Evolutionary conservation across 2,888 invertebrate genomes (phyloP).

Genomic region (Drosophila mercatorum): DNA sequence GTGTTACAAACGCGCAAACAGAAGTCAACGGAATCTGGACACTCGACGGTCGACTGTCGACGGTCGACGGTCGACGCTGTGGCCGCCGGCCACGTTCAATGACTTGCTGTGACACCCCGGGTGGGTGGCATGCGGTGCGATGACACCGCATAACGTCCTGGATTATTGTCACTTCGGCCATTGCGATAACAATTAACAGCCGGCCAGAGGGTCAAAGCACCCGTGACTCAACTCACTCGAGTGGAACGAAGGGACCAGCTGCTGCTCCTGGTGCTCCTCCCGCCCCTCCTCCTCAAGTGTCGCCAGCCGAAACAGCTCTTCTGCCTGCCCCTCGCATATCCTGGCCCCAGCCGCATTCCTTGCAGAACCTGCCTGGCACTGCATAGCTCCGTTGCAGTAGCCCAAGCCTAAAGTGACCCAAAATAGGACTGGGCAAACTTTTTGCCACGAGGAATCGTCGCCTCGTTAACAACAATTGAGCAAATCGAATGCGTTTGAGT

Average conservation of each 20-base stretch:
- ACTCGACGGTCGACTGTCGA: too few relatives aligned
- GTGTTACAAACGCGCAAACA: background rate
- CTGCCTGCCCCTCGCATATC: background rate
- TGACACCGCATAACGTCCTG: conserved; percentile 6
- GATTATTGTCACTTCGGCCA: conserved; percentile 11
- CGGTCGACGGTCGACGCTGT: too few relatives aligned
- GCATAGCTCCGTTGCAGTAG: background rate
- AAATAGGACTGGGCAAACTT: background rate
- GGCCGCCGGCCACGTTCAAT: conserved; percentile 9
- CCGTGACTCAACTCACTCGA: conserved; percentile 9
- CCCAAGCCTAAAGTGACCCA: background rate
- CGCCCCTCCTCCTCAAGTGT: too few relatives aligned
- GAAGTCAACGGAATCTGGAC: conserved; percentile 16
- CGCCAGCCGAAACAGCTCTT: background rate
- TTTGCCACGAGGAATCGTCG: background rate
- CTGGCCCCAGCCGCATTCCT: too few relatives aligned
- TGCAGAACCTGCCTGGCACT: background rate
- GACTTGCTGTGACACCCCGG: background rate
- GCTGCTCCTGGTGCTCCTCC: too few relatives aligned
- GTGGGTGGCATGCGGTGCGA: background rate
- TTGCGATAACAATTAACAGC: conserved; percentile 24
- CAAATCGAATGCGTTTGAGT: conserved; percentile 13
- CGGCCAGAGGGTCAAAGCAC: conserved; percentile 17
- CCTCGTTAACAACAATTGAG: background rate
- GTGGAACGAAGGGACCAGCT: background rate